Conservation (phyloP, 2,113 vertebrate species). For the Pseudopipra pipra region DNA sequence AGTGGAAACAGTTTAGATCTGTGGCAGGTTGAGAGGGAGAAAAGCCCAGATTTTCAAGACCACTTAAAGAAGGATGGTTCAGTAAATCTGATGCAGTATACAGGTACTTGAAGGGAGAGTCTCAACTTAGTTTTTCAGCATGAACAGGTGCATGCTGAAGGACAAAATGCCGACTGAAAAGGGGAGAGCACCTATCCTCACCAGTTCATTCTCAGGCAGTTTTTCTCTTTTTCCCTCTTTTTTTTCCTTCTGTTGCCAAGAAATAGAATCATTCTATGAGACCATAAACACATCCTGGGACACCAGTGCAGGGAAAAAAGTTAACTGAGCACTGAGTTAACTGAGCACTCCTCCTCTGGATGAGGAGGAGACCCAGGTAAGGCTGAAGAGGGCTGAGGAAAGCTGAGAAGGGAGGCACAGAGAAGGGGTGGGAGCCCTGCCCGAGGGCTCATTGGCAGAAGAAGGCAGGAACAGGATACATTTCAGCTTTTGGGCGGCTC, state of each 20-base stretch:
- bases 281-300: background rate
- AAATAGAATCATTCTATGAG: background rate
- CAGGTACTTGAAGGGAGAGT: background rate
- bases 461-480: background rate
- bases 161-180: background rate
- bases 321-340: background rate
- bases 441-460: conserved; percentile 12
- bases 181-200: background rate
- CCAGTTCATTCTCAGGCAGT: background rate
- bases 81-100: background rate
- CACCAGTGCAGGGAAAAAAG: background rate
- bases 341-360: background rate
- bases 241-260: background rate
- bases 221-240: accelerated
- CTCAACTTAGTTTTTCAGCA: background rate
- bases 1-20: background rate
- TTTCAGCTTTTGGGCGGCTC: conserved; percentile 46
- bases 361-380: background rate
- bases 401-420: conserved; percentile 4
- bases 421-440: conserved; percentile 26
- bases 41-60: background rate
- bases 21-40: background rate
- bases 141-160: background rate
- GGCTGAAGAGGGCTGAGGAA: conserved; percentile 1
- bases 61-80: background rate